Base-by-base conservation (phyloP, 2,113 vertebrate species). In the Callionymus lyra region DNA sequence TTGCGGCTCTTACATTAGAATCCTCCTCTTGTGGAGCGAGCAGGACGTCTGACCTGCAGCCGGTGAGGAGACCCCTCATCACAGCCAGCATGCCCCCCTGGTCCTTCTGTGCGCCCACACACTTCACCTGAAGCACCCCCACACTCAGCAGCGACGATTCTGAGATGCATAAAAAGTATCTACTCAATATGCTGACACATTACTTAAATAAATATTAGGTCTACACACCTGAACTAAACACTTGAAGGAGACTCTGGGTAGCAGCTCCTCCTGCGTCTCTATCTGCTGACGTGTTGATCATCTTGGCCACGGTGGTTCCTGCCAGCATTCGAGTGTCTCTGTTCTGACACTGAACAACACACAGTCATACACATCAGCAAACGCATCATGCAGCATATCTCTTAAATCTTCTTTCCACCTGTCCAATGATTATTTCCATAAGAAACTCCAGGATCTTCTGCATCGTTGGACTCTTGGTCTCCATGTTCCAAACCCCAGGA, bases 311-410 rank as follows among this genome's bases (percentile, higher is more conserved):
- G 6, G 89, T 84, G 0, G 87, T 90, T 12, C 89, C 89, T 0
- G 84, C 89, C 81, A 93, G 72, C 39, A 94, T 77, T 37, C 87
- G 74, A 0, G 69, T 82, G 50, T 94, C 90, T 60, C 81, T 87
- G 83, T 75, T 83, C 19, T 41, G 63, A 17, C 57, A 66, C 92
- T 94, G 68, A 27, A 46, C 31, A 5, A 56, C 12, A 34, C 4
- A 0, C 16, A 37, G 12, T 40, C 8, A 6, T 35, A 44, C 1
- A 14, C 10, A 32, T 53, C 21, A 36, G 41, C 8, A 32, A 35
- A 45, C 10, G 4, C 9, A 42, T 10, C 6, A 12, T 12, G 12
- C 6, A 31, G 9, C 10, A 6, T 16, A 32, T 32, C 13, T 2
- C 1, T n/a, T n/a, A n/a, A n/a, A n/a, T n/a, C n/a, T n/a, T 27